Evolutionary conservation across 2,888 invertebrate genomes (phyloP).

Genomic region (Rhorus exstirpatorius): DNA sequence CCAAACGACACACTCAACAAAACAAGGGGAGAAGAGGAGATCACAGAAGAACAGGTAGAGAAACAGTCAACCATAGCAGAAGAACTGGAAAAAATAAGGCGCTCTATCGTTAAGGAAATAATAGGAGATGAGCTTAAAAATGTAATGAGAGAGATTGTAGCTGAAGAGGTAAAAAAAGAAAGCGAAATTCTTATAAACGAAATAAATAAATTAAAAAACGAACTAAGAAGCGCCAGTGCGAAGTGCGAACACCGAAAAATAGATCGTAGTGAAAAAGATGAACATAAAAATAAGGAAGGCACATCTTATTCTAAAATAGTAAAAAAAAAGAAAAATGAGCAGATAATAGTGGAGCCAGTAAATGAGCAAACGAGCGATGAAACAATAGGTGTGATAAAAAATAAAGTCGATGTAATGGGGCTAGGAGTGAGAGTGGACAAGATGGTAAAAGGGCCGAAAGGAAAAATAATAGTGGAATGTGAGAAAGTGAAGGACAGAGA

Average conservation of each 20-base stretch:
- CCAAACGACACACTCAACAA: too few relatives aligned
- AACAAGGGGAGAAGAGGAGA: too few relatives aligned
- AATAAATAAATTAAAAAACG: background rate
- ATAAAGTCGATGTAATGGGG: slow-evolving; percentile 54
- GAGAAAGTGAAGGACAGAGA: slow-evolving; percentile 41
- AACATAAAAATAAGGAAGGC: background rate
- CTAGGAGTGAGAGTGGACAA: slow-evolving; percentile 49
- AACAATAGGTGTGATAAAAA: slow-evolving; percentile 54
- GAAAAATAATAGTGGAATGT: slow-evolving; percentile 56
- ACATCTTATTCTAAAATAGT: slow-evolving; percentile 34
- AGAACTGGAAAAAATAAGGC: background rate
- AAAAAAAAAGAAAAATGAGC: slow-evolving; percentile 40
- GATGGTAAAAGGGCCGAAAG: slow-evolving; percentile 32
- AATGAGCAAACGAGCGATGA: slow-evolving; percentile 51
- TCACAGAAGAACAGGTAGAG: background rate
- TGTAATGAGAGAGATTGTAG: background rate
- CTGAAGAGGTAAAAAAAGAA: background rate
- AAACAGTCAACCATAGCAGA: background rate
- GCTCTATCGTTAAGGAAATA: background rate
- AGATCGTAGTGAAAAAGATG: background rate
- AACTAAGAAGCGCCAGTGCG: background rate
- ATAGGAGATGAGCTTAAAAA: background rate
- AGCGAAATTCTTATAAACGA: background rate
- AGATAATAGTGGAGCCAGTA: slow-evolving; percentile 50
- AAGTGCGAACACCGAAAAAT: background rate